These are phyloP conservation scores for Oikopleura dioica DNA, from an alignment of 23 tunicate species.

Conservation along the genomic window DNA sequence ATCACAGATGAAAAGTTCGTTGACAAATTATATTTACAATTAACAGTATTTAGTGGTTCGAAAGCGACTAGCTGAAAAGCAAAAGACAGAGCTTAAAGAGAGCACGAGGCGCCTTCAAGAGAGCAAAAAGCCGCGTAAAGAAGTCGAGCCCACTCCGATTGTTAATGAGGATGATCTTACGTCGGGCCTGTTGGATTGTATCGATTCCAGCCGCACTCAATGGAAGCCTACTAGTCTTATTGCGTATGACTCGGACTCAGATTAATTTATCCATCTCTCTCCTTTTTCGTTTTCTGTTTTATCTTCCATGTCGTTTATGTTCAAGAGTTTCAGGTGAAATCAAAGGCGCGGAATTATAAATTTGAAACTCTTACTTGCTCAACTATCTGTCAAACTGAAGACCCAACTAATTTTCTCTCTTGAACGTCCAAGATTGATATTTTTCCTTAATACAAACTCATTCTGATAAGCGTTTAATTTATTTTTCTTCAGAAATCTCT, in stretches of 20 bases:
- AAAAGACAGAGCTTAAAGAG: background rate
- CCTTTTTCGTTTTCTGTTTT: no score
- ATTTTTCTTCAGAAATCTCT: background rate
- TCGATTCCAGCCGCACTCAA: background rate
- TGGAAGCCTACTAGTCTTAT: background rate
- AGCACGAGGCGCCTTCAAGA: background rate
- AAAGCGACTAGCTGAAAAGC: background rate
- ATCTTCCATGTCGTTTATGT: no score
- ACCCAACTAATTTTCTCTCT: no score
- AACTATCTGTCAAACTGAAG: no score
- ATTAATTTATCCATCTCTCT: no score
- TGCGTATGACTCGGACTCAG: no score
- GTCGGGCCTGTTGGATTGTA: background rate
- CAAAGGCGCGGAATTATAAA: background rate
- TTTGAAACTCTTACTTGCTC: no score
- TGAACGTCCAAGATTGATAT: no score
- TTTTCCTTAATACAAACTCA: no score
- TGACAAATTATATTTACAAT: background rate
- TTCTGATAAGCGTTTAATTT: background rate
- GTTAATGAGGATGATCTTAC: background rate
- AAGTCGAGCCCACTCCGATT: background rate
- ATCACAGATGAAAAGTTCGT: background rate
- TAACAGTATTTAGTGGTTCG: background rate
- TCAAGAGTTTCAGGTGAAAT: background rate
- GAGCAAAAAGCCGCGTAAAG: background rate